Percentiles rank a stretch among this genome's conserved stretches.
phyloP scores from a whole-genome alignment of 2,888 invertebrate genomes.

The Agriopis marginaria region DNA sequence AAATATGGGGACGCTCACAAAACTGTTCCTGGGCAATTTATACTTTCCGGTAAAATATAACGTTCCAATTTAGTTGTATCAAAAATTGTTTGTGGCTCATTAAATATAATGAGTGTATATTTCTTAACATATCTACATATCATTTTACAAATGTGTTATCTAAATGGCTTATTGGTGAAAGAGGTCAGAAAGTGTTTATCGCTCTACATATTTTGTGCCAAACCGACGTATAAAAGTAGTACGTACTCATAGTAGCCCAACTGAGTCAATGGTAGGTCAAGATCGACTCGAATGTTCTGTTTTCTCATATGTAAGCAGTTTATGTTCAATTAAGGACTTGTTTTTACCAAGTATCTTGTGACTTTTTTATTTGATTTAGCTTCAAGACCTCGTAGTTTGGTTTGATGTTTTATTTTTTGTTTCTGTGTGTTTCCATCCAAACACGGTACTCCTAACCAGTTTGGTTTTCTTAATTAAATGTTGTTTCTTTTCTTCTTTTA shows the following conservation, averaged over 20 bases:
- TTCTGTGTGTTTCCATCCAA: too few relatives aligned
- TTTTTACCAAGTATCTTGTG: slow-evolving; percentile 9
- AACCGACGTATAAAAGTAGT: slow-evolving; percentile 52
- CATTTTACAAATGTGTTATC: slow-evolving; percentile 18
- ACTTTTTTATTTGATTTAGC: slow-evolving; percentile 1
- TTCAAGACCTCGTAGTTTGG: not conserved
- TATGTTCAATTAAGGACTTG: slow-evolving; percentile 5
- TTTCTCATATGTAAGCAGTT: slow-evolving; percentile 21
- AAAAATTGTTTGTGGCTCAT: slow-evolving; percentile 18
- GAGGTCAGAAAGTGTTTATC: slow-evolving; percentile 50
- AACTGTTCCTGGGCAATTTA: slow-evolving; percentile 47
- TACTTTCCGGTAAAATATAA: slow-evolving; percentile 42
- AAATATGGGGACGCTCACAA: slow-evolving; percentile 46
- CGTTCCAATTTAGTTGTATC: not conserved
- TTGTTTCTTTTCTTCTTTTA: not conserved
- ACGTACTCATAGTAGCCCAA: slow-evolving; percentile 38
- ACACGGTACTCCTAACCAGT: not conserved
- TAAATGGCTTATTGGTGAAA: slow-evolving; percentile 37
- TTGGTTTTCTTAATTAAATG: not conserved
- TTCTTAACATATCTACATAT: not conserved
- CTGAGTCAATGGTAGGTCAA: slow-evolving; percentile 64
- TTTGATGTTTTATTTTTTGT: not conserved
- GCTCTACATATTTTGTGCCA: slow-evolving; percentile 53
- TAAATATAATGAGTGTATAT: slow-evolving; percentile 18
- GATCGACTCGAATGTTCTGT: slow-evolving; percentile 52